These are phyloP conservation scores for Patella depressa DNA, from an alignment of 2,888 invertebrate species.

Conservation along the genomic window DNA sequence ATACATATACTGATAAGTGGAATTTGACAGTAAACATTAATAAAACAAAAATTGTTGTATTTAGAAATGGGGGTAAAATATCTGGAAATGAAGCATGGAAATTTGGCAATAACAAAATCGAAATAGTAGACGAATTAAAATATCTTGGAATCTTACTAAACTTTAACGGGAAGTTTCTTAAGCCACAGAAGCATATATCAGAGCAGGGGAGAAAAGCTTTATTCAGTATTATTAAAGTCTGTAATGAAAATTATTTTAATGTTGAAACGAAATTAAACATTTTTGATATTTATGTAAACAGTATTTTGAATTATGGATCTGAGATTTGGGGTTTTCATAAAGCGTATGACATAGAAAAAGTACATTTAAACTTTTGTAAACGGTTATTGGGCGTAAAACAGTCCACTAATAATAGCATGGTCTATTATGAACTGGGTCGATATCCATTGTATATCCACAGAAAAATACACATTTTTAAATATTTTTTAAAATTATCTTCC, in stretches of 20 bases:
- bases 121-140: not conserved
- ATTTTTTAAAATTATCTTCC: not conserved
- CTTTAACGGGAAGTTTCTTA: not conserved
- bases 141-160: not conserved
- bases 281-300: not conserved
- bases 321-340: constrained; percentile 10
- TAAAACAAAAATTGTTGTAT: not conserved
- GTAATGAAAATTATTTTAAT: not conserved
- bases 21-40: not conserved
- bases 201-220: not conserved
- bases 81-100: not conserved
- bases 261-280: not conserved
- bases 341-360: constrained; percentile 2
- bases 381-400: not conserved
- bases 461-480: not conserved
- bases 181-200: not conserved
- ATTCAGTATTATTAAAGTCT: not conserved
- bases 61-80: not conserved
- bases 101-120: not conserved
- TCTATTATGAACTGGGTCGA: not conserved
- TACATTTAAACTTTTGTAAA: constrained; percentile 12
- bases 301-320: not conserved
- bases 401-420: not conserved
- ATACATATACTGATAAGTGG: constrained; percentile 2
- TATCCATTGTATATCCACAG: not conserved